Conservation (phyloP, 2,113 vertebrate genomes). For the Protomyctophum bolini region DNA sequence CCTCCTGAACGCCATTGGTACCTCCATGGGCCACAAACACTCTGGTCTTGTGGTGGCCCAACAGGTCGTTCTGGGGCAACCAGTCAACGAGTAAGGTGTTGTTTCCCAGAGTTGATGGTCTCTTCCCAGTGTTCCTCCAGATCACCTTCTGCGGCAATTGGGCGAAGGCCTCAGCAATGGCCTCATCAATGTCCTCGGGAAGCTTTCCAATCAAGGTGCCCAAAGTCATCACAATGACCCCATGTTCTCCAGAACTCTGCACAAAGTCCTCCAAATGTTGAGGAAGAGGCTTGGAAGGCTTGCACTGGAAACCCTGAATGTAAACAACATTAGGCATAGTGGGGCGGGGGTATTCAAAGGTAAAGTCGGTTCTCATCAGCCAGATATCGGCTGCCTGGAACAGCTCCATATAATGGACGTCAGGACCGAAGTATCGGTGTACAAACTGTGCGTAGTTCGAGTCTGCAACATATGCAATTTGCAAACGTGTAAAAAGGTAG, state of each 20-base stretch:
- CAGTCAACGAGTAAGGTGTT: conserved; percentile 62
- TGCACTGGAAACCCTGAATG: conserved; percentile 72
- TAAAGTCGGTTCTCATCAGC: conserved; percentile 72
- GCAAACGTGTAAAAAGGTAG: conserved; percentile 20
- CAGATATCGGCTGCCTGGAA: conserved; percentile 68
- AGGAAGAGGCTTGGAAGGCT: conserved; percentile 60
- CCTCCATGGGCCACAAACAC: conserved; percentile 69
- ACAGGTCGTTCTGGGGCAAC: conserved; percentile 69
- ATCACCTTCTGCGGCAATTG: conserved; percentile 67
- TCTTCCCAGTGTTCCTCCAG: conserved; percentile 63
- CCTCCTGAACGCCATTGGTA: conserved; percentile 70
- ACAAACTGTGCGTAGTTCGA: conserved; percentile 52
- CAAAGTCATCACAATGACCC: conserved; percentile 63
- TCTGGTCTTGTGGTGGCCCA: conserved; percentile 65
- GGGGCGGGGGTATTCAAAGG: conserved; percentile 68
- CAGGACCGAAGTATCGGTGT: conserved; percentile 52
- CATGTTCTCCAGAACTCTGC: conserved; percentile 64
- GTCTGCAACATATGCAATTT: conserved; percentile 30
- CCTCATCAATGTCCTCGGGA: conserved; percentile 53
- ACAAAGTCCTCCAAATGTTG: conserved; percentile 62
- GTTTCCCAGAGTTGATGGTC: conserved; percentile 55
- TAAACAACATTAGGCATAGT: conserved; percentile 70
- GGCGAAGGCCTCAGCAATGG: conserved; percentile 63
- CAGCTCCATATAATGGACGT: conserved; percentile 66
- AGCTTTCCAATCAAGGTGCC: conserved; percentile 62